Conservation (phyloP, 1,140 invertebrate genomes). For the Drosophila chauvacae region DNA sequence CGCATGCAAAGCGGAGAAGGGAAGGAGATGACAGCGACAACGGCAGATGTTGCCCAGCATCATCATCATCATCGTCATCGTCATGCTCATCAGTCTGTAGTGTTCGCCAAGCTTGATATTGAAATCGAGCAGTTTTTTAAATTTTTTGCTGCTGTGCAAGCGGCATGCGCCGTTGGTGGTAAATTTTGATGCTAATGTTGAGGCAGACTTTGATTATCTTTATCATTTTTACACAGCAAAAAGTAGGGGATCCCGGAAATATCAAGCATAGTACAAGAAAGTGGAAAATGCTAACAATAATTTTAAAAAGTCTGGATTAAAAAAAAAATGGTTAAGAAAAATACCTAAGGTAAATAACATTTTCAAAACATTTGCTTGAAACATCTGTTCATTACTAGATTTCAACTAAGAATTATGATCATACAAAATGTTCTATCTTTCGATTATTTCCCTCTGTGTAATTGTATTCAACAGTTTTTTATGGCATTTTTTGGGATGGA, state of each 20-base stretch:
- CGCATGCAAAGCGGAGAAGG: constrained; percentile 61
- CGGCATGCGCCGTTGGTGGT: constrained; percentile 78
- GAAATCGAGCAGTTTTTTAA: constrained; percentile 68
- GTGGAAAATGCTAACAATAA: too few species aligned
- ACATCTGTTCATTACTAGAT: too few species aligned
- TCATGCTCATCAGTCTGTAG: constrained; percentile 21
- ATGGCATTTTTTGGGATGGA: constrained; percentile 50
- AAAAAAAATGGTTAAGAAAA: too few species aligned
- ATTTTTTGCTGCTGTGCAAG: constrained; percentile 49
- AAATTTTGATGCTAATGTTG: constrained; percentile 56
- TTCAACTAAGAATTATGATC: background rate
- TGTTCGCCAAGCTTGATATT: constrained; percentile 43
- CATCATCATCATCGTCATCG: constrained; percentile 12
- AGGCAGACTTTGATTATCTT: constrained; percentile 39
- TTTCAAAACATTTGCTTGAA: too few species aligned
- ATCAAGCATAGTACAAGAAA: background rate
- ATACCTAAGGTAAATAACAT: too few species aligned
- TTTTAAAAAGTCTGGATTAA: too few species aligned
- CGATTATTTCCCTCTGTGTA: background rate
- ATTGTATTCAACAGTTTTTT: constrained; percentile 16
- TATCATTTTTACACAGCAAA: constrained; percentile 8
- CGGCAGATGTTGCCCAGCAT: constrained; percentile 76
- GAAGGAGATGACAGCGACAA: constrained; percentile 43
- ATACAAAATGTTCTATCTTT: background rate
- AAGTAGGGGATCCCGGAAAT: background rate